Evolutionary conservation across 2,797 vertebrate species (phyloP).

Genomic region (Chaunax sp.): DNA sequence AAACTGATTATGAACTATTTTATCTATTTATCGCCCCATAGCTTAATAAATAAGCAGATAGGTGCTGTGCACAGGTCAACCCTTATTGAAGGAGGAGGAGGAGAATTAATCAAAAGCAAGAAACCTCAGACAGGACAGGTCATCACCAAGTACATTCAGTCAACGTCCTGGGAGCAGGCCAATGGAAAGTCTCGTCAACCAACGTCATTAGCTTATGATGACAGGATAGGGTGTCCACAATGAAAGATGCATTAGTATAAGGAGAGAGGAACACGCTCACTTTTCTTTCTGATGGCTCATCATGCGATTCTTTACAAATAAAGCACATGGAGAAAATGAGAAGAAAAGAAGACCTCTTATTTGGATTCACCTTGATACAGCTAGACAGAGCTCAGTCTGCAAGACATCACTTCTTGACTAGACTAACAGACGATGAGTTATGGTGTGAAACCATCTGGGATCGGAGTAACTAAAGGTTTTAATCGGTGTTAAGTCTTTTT

Average conservation of each 20-base stretch:
- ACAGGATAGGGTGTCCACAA: slow-evolving; percentile 72
- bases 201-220: slow-evolving; percentile 71
- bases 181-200: slow-evolving; percentile 71
- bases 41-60: slow-evolving; percentile 1
- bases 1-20: not conserved
- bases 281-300: slow-evolving; percentile 57
- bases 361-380: too few relatives aligned
- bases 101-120: slow-evolving; percentile 44
- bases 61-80: not conserved
- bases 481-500: not conserved
- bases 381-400: too few relatives aligned
- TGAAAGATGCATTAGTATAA: slow-evolving; percentile 73
- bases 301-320: slow-evolving; percentile 40
- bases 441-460: slow-evolving; percentile 23
- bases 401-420: too few relatives aligned
- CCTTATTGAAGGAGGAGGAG: not conserved
- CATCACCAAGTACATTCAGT: slow-evolving; percentile 57
- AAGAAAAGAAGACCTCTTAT: slow-evolving; percentile 13
- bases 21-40: not conserved
- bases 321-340: not conserved
- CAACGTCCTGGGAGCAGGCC: slow-evolving; percentile 51
- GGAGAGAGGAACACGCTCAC: slow-evolving; percentile 53
- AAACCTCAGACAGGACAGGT: slow-evolving; percentile 67
- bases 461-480: slow-evolving; percentile 18
- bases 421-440: slow-evolving; percentile 20